A percentile compares a stretch with the other conserved stretches of the same genome.
phyloP scores from a whole-genome alignment of 2,797 vertebrate genomes.

The Sciurus vulgaris region DNA sequence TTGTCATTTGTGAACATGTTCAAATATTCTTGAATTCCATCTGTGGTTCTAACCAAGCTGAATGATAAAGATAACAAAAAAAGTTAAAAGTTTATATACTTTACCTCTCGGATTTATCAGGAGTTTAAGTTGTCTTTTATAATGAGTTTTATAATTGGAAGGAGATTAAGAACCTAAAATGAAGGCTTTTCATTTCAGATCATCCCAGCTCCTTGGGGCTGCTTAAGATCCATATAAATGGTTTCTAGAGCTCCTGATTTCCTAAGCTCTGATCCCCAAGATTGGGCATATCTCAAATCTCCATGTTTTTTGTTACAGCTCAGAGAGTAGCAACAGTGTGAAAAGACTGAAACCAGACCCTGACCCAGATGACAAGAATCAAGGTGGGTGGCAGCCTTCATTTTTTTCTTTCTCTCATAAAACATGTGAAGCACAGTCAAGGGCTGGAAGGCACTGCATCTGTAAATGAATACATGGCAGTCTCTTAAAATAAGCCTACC shows the following conservation, averaged over 20 bases:
- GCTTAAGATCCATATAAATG: not conserved
- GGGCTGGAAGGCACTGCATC: not conserved
- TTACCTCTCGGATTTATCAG: slow-evolving; percentile 10
- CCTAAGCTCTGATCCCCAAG: slow-evolving; percentile 30
- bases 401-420: not conserved
- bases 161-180: slow-evolving; percentile 46
- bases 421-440: not conserved
- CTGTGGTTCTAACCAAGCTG: slow-evolving; percentile 18
- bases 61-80: slow-evolving; percentile 26
- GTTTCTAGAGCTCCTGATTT: not conserved
- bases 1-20: slow-evolving; percentile 52
- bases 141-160: slow-evolving; percentile 14
- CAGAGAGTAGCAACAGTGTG: slow-evolving; percentile 93
- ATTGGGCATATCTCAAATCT: slow-evolving; percentile 8
- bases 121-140: slow-evolving; percentile 48
- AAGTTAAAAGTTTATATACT: not conserved
- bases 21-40: slow-evolving; percentile 8
- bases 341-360: slow-evolving; percentile 95
- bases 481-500: not conserved
- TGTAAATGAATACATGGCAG: not conserved
- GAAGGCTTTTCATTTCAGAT: slow-evolving; percentile 41
- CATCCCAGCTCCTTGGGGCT: not conserved
- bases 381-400: slow-evolving; percentile 89
- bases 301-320: slow-evolving; percentile 88
- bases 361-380: slow-evolving; percentile 89